Evolutionary conservation across 2,888 invertebrate species (phyloP).

Genomic region (Sthenelais limicola): DNA sequence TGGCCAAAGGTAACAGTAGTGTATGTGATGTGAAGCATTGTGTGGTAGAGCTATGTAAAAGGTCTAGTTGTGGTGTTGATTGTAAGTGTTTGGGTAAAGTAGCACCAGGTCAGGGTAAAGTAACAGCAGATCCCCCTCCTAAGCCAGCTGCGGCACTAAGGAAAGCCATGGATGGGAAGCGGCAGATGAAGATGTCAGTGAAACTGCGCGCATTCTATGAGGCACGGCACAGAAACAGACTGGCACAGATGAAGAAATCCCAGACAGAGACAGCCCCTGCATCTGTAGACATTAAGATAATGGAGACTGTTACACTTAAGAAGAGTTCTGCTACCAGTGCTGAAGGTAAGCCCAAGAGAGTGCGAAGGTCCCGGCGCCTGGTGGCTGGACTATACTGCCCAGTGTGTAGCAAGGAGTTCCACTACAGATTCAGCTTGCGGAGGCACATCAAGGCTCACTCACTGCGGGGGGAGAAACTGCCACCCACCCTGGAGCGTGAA

Average conservation of each 20-base stretch:
- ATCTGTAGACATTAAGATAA: too few relatives aligned
- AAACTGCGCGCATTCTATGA: not conserved
- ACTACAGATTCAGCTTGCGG: too few relatives aligned
- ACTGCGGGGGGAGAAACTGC: too few relatives aligned
- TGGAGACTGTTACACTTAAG: too few relatives aligned
- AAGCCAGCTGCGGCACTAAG: not conserved
- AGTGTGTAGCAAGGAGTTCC: too few relatives aligned
- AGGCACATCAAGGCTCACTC: too few relatives aligned
- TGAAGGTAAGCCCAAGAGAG: too few relatives aligned
- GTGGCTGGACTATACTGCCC: too few relatives aligned
- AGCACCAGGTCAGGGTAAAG: conserved; percentile 2
- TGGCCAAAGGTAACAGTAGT: not conserved
- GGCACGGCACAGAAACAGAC: not conserved
- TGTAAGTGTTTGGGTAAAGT: conserved; percentile 4
- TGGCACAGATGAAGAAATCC: not conserved
- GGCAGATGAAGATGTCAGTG: not conserved
- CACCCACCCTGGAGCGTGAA: too few relatives aligned
- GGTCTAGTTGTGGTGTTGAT: conserved; percentile 4
- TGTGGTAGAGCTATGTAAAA: conserved; percentile 18
- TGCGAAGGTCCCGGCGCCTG: too few relatives aligned
- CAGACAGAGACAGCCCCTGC: not conserved
- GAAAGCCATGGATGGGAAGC: not conserved
- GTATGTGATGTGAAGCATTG: not conserved
- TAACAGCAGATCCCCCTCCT: conserved; percentile 2
- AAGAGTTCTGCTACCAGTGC: too few relatives aligned